A percentile compares a stretch with the other conserved stretches of the same genome.
Evolutionary conservation across 2,888 invertebrate species (phyloP).

Genomic region (Cephalotes varians): DNA sequence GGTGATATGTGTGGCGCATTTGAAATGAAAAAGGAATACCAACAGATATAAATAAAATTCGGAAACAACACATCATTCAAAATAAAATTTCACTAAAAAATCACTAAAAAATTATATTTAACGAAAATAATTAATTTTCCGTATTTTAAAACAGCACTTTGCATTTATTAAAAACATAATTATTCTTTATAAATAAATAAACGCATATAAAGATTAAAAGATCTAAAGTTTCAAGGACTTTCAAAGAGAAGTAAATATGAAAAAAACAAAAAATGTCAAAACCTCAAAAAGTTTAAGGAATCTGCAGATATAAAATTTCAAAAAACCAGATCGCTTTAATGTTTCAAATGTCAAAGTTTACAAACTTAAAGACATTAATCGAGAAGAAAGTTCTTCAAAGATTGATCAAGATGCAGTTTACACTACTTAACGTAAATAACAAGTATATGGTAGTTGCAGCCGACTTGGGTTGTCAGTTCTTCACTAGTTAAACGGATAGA

Average conservation of each 20-base stretch:
- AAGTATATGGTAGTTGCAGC: constrained; percentile 30
- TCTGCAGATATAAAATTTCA: neutral
- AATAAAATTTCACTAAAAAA: no score
- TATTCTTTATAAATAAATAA: neutral
- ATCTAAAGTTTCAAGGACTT: neutral
- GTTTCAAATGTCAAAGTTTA: neutral
- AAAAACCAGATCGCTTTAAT: neutral
- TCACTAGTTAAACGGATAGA: constrained; percentile 50
- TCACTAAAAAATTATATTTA: neutral
- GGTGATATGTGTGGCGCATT: neutral
- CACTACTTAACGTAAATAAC: constrained; percentile 36
- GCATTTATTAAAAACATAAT: neutral
- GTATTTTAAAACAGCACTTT: neutral
- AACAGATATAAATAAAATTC: neutral
- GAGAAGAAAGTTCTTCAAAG: neutral
- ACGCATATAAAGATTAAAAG: neutral
- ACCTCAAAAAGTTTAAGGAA: neutral
- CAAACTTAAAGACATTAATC: neutral
- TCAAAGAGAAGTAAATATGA: neutral
- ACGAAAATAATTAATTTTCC: neutral
- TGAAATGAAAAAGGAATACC: neutral
- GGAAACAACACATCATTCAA: neutral
- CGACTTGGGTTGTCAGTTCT: constrained; percentile 32
- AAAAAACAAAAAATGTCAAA: neutral
- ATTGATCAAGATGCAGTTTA: constrained; percentile 23